Base-by-base conservation (phyloP, 2,888 invertebrate species). In the Phorcus lineatus region DNA sequence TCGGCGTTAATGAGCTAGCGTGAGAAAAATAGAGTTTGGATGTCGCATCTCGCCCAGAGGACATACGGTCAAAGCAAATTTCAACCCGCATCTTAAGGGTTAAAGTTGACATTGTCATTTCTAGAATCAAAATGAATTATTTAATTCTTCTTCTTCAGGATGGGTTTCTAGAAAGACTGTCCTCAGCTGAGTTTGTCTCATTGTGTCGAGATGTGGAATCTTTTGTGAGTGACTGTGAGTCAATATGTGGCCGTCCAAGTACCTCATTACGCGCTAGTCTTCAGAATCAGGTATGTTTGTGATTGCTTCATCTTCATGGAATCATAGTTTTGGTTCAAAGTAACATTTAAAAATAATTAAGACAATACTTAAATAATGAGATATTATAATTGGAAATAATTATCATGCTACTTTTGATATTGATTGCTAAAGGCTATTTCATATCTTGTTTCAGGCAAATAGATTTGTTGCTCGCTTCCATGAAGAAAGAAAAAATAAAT, bases 381-480 rank as follows among this genome's bases (percentile, higher is more conserved):
- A 4, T 36, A 36, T 36, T 36, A 36, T 36, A 4, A 36, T 4
- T 36, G 36, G n/a, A n/a, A n/a, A n/a, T n/a, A n/a, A n/a, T n/a
- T 36, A 36, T 36, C 7, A 36, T 36, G 36, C 13, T 47, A 47
- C 7, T 47, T 47, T 47, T 47, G 11, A 11, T 47, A 13, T 4
- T 47, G 47, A 11, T 47, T 47, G 4, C 6, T 22, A 9, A 22
- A n/a, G 22, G 31, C 19, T 17, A 6, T 31, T 19, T 74, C 0
- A n/a, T 40, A 22, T 36, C 22, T 52, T 52, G 91, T 96, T 96
- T 83, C 96, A 98, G 95, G 97, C 97, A 0, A 96, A 96, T 91
- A 96, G 96, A 91, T 98, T 97, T 94, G 96, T 98, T 77, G 96
- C 96, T 91, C 95, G 96, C 90, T 97, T 99, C 93, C 99, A 99